Evolutionary conservation across 2,113 vertebrate species (phyloP), one percentile per base, ranked within the genome.

Genomic region (Coturnix japonica): DNA sequence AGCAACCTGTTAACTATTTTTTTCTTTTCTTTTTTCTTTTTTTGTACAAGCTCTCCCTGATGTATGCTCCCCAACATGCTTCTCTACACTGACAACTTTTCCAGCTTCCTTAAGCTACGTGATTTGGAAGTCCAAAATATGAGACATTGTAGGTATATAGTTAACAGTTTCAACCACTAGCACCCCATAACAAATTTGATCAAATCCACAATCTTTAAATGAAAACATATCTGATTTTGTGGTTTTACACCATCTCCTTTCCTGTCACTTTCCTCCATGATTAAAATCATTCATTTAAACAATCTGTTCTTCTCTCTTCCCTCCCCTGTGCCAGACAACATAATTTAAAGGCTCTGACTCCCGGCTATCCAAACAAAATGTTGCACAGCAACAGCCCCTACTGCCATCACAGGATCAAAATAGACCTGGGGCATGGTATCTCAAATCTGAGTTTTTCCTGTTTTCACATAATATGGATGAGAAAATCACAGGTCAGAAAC

Each of bases 291-390:
- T 33, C 41, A 86, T 90, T 72, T 91, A 88, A 91, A 71, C 39
- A 78, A 86, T 78, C 93, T 93, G 77, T 72, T 92, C 88, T 88
- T 90, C 44, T 59, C 61, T 81, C 51, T 77, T 77, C 78, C 21
- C 64, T 74, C 26, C 26, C 13, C 53, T 82, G 65, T 20, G 4
- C 76, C 88, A 88, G 39, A 88, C 71, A 28, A 86, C 25, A 51
- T 22, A 83, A 85, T 85, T 95, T 83, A 71, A 75, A 67, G 75
- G 87, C 71, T 90, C 87, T 85, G 65, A 56, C 41, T 95, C 46
- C 53, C 81, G 75, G 35, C 47, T 95, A 65, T 89, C 86, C 81
- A 93, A 96, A 94, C 61, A 93, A 88, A 86, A 81, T 71, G 39
- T 64, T 94, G 61, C 83, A 94, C 51, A 8, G 76, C 91, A 93